These are phyloP conservation scores for Venustoraphidia nigricollis DNA, from an alignment of 2,888 invertebrate genomes.

Conservation along the genomic window DNA sequence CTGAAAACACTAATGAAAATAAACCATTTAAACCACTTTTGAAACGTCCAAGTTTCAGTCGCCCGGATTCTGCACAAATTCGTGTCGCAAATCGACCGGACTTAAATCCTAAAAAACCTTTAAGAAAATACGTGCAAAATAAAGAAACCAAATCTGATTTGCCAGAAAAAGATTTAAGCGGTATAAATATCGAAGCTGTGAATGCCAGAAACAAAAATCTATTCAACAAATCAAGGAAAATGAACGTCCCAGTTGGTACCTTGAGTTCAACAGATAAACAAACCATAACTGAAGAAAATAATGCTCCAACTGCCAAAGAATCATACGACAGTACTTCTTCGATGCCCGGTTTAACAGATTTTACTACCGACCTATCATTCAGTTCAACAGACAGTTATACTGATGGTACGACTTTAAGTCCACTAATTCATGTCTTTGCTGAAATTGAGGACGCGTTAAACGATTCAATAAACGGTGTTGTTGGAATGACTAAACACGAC, in stretches of 20 bases:
- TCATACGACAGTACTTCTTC: not conserved
- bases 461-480: conserved; percentile 12
- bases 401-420: conserved; percentile 14
- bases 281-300: conserved; percentile 7
- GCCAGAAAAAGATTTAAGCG: conserved; percentile 13
- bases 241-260: conserved; percentile 19
- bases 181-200: conserved; percentile 31
- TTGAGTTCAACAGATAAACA: conserved; percentile 8
- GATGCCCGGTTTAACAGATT: too few relatives aligned
- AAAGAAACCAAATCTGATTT: too few relatives aligned
- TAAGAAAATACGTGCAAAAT: too few relatives aligned
- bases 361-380: not conserved
- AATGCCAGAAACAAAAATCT: conserved; percentile 36
- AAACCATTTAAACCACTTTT: too few relatives aligned
- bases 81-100: too few relatives aligned
- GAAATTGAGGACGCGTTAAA: conserved; percentile 18
- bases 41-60: too few relatives aligned
- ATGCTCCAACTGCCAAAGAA: not conserved
- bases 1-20: not conserved
- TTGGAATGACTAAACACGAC: conserved; percentile 19
- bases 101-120: too few relatives aligned
- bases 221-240: conserved; percentile 26
- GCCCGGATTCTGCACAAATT: too few relatives aligned
- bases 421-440: conserved; percentile 34
- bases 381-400: not conserved